Conservation (phyloP, 2,797 vertebrate species). For the Notolepis coatsorum region DNA sequence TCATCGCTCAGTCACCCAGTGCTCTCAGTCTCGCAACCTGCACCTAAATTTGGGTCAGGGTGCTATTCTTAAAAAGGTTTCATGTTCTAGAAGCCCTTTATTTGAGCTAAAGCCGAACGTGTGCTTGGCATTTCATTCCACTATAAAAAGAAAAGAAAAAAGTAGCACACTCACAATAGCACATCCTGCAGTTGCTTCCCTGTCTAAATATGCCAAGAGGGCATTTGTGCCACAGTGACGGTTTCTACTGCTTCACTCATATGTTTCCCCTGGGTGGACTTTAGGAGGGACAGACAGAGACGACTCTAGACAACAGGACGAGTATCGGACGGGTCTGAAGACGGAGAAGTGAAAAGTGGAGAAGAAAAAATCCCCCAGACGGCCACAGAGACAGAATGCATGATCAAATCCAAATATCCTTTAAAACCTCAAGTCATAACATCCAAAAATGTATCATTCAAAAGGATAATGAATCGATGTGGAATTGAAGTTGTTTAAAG, state of each 20-base stretch:
- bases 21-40: conserved; percentile 41
- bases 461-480: conserved; percentile 21
- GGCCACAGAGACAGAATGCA: background rate
- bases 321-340: background rate
- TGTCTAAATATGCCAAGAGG: conserved; percentile 54
- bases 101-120: conserved; percentile 64
- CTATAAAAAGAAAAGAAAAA: too few relatives aligned
- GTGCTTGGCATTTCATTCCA: conserved; percentile 54
- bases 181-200: conserved; percentile 60
- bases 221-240: conserved; percentile 14
- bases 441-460: conserved; percentile 15
- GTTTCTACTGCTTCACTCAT: conserved; percentile 22
- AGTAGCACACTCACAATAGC: conserved; percentile 67
- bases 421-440: conserved; percentile 25
- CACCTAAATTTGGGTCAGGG: conserved; percentile 58
- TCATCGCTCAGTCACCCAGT: conserved; percentile 14
- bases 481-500: conserved; percentile 1
- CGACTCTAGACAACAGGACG: background rate
- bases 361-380: conserved; percentile 14
- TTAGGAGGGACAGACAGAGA: background rate
- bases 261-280: conserved; percentile 19
- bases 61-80: conserved; percentile 75
- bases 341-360: conserved; percentile 5
- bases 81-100: conserved; percentile 71
- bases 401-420: conserved; percentile 39